Conservation (phyloP, 2,113 vertebrate genomes). For the Oncorhynchus masou region DNA sequence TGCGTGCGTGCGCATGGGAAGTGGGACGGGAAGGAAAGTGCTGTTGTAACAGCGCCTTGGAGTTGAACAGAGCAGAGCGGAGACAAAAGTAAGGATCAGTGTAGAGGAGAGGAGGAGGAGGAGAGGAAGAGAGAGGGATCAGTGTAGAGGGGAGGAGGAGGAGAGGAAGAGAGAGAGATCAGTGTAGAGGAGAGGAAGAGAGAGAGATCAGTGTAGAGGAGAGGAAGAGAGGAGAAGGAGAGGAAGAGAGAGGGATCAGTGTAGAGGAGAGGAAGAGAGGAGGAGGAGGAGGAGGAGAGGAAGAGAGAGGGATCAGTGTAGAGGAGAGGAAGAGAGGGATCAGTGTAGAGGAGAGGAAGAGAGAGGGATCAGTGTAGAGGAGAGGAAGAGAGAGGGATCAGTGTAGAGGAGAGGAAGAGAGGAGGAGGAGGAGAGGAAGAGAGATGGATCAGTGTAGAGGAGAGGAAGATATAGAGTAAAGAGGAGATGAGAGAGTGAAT, state of each 20-base stretch:
- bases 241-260: background rate
- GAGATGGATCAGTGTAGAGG: too few species aligned
- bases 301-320: background rate
- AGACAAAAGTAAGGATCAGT: conserved; percentile 30
- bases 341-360: conserved; percentile 20
- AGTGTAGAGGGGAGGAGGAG: conserved; percentile 18
- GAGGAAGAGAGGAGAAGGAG: conserved; percentile 1
- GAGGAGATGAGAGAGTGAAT: background rate
- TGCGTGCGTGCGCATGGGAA: conserved; percentile 23
- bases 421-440: conserved; percentile 1
- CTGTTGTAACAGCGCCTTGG: conserved; percentile 61
- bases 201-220: conserved; percentile 5
- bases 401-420: conserved; percentile 4
- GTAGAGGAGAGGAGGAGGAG: background rate
- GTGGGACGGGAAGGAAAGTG: conserved; percentile 46
- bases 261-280: background rate
- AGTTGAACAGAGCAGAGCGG: conserved; percentile 8
- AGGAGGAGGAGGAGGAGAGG: conserved; percentile 33
- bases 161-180: background rate
- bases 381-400: background rate
- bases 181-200: conserved; percentile 18
- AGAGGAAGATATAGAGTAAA: background rate
- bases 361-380: background rate
- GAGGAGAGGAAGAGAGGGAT: conserved; percentile 32
- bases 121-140: background rate